Conservation (phyloP, 2,888 invertebrate species). For the Rotaria macrura region DNA sequence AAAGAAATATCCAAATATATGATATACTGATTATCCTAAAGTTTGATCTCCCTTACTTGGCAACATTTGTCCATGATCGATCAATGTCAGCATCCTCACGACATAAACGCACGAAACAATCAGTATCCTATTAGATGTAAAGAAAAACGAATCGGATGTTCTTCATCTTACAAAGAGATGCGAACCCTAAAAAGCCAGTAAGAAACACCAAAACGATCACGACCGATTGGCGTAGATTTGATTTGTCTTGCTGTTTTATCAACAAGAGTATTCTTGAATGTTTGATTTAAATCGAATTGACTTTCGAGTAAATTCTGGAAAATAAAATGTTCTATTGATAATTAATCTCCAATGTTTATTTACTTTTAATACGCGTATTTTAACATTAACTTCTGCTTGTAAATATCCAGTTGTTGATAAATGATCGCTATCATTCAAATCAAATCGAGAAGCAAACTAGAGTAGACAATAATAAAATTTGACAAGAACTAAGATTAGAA, state of each 20-base stretch:
- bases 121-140: background rate
- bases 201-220: background rate
- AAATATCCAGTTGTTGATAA: background rate
- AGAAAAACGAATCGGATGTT: background rate
- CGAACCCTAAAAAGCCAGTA: constrained; percentile 7
- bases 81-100: background rate
- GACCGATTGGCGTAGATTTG: background rate
- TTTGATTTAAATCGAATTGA: constrained; percentile 16
- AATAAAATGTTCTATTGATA: no score
- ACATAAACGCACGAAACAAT: background rate
- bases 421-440: background rate
- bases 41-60: background rate
- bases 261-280: background rate
- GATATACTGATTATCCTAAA: background rate
- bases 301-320: background rate
- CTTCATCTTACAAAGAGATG: background rate
- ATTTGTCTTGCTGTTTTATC: background rate
- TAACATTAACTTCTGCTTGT: background rate
- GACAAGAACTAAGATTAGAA: no score
- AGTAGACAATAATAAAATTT: accelerated
- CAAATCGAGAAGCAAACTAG: background rate
- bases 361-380: constrained; percentile 1
- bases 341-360: background rate
- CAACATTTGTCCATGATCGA: background rate
- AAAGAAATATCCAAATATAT: background rate